Percentiles rank a stretch among this genome's conserved stretches.
phyloP scores from a whole-genome alignment of 2,113 vertebrate species.

The Girardinichthys multiradiatus region DNA sequence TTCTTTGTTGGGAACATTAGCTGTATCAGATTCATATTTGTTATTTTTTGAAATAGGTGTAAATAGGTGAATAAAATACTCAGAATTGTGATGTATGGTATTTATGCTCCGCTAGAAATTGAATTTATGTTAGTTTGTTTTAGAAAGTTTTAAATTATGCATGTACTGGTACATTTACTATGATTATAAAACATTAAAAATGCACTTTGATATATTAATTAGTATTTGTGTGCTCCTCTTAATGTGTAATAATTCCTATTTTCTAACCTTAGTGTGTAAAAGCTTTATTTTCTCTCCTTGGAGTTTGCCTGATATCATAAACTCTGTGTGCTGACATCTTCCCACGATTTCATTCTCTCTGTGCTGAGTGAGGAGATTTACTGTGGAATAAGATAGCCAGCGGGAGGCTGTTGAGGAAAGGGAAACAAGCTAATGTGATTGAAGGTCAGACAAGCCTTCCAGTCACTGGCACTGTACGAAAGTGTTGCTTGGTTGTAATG shows the following conservation, averaged over 20 bases:
- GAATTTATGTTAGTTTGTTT: too few relatives aligned
- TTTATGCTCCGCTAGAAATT: too few relatives aligned
- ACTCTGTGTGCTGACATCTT: slow-evolving; percentile 55
- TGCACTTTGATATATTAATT: neutral
- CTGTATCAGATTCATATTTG: too few relatives aligned
- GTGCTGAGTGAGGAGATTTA: slow-evolving; percentile 35
- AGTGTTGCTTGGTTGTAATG: slow-evolving; percentile 50
- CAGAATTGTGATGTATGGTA: too few relatives aligned
- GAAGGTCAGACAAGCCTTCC: slow-evolving; percentile 75
- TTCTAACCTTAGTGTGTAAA: neutral
- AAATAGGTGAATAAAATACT: too few relatives aligned
- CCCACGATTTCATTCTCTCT: slow-evolving; percentile 20
- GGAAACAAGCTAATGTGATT: slow-evolving; percentile 53
- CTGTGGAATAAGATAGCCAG: slow-evolving; percentile 49
- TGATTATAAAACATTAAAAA: neutral
- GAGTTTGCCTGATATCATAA: slow-evolving; percentile 37
- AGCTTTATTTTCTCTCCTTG: neutral
- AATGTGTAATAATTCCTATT: neutral
- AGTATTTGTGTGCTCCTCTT: neutral
- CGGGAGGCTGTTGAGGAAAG: slow-evolving; percentile 55
- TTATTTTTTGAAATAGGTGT: too few relatives aligned
- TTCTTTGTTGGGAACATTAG: neutral
- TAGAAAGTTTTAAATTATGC: neutral
- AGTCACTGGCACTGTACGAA: slow-evolving; percentile 41
- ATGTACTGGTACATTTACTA: neutral